Conservation (phyloP, 2,888 invertebrate genomes). For the Gymnoscelis rufifasciata region DNA sequence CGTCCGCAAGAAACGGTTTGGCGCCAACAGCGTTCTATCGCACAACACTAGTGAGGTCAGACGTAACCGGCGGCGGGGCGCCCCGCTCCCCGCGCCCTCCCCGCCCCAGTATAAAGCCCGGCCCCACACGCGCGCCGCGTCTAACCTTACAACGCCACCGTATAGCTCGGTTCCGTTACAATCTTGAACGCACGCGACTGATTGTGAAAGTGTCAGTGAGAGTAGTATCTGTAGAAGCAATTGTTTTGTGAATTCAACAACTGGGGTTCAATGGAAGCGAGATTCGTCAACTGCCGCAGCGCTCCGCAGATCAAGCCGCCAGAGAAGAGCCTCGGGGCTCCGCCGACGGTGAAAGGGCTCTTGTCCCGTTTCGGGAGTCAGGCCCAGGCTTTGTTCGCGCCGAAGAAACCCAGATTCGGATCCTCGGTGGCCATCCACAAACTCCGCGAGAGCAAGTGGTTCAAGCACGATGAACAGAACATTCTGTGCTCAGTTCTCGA, state of each 20-base stretch:
- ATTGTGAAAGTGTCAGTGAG: constrained; percentile 77
- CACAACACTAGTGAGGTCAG: constrained; percentile 62
- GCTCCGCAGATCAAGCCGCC: constrained; percentile 78
- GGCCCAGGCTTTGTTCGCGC: constrained; percentile 75
- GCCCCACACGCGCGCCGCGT: constrained; percentile 72
- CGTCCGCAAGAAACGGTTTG: constrained; percentile 21
- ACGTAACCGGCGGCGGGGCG: constrained; percentile 37
- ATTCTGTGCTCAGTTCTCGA: constrained; percentile 85
- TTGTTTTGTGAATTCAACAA: constrained; percentile 57
- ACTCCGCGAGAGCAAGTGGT: constrained; percentile 86
- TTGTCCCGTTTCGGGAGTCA: constrained; percentile 77
- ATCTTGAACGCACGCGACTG: constrained; percentile 58
- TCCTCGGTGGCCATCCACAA: constrained; percentile 85
- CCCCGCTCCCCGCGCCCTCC: constrained; percentile 33
- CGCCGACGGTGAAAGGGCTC: constrained; percentile 73
- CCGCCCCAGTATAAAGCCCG: constrained; percentile 51
- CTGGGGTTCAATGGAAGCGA: constrained; percentile 78
- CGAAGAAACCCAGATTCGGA: constrained; percentile 76
- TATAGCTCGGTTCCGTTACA: constrained; percentile 49
- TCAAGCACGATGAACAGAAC: constrained; percentile 83
- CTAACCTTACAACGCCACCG: constrained; percentile 58
- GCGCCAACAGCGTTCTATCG: constrained; percentile 23
- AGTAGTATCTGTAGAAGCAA: constrained; percentile 52
- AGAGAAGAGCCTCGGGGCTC: constrained; percentile 73
- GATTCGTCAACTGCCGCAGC: constrained; percentile 78